Evolutionary conservation across 2,888 invertebrate species (phyloP).

Genomic region (Hirudinaria manillensis): DNA sequence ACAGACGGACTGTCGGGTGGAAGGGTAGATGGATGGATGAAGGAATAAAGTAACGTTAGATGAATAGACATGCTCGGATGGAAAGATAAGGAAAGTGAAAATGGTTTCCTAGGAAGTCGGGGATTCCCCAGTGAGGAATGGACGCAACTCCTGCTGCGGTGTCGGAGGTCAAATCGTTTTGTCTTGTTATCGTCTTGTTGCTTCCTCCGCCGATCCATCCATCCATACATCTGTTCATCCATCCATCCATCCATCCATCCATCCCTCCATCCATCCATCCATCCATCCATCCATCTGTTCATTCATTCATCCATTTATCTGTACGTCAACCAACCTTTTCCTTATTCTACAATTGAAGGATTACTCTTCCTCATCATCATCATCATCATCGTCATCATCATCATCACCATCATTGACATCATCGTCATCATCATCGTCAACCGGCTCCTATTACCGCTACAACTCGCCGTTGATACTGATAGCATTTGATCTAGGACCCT

Average conservation of each 20-base stretch:
- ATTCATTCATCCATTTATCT: too few species aligned
- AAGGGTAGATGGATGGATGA: too few species aligned
- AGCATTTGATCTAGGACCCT: too few species aligned
- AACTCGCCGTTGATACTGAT: too few species aligned
- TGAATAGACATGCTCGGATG: neutral
- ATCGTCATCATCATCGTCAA: slow-evolving; percentile 25
- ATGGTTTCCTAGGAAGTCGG: neutral
- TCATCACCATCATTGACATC: slow-evolving; percentile 30
- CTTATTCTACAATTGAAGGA: too few species aligned
- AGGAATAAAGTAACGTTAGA: neutral
- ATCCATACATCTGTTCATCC: neutral
- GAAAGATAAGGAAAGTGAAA: slow-evolving; percentile 8
- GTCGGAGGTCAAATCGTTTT: slow-evolving; percentile 16
- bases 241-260: neutral
- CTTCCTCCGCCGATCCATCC: neutral
- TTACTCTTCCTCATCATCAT: slow-evolving; percentile 9
- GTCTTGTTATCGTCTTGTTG: neutral
- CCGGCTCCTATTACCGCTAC: slow-evolving; percentile 15
- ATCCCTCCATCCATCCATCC: too few species aligned
- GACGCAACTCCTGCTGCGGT: neutral
- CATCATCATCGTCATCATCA: slow-evolving; percentile 31
- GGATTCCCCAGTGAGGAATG: slow-evolving; percentile 1
- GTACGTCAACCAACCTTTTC: too few species aligned
- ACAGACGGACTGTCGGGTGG: too few species aligned
- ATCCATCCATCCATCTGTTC: too few species aligned